Base-by-base conservation (phyloP, 2,113 vertebrate genomes). In the Corydoras sp. region DNA sequence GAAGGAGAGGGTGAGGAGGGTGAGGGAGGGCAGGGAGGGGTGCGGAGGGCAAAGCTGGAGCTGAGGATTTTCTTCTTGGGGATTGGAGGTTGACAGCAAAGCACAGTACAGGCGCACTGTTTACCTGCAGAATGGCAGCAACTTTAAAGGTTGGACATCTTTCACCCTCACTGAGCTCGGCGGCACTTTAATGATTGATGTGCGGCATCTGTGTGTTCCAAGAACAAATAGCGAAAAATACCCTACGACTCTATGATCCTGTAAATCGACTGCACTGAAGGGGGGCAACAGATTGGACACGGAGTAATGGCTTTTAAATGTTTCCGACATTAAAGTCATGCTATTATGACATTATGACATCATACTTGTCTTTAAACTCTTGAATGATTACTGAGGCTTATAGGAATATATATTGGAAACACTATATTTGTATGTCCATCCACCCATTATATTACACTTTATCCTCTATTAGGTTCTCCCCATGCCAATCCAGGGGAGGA, bases 41-140 rank as follows among this genome's bases (percentile, higher is more conserved):
- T n/a, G 55, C 24, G 43, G 54, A 58, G 48, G 63, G 53, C 29
- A n/a, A 13, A 12, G 62, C 55, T 9, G 30, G 48, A 65, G 62
- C 59, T 54, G 49, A n/a, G 15, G 55, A 62, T 68, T 69, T 75
- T 77, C 64, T 55, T 67, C 72, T 50, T 60, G 48, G 4, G 61
- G 62, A 74, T 76, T 69, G 48, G 58, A 32, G 32, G 58, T 59
- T 74, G 64, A 77, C 71, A 61, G 56, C 61, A 75, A 59, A 66
- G 62, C 71, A 58, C 63, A 62, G 32, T 32, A 64, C 53, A 59
- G 73, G 31, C 31, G 32, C 63, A 69, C 55, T 59, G 71, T 69
- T 60, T 58, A 72, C 69, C 73, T 69, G 32, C 32, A 24, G 54
- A 72, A 61, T 63, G 61, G 62, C 53, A 72, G 69, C 49, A 29